phyloP scores from a whole-genome alignment of 2,113 vertebrate species.

The Lasiurus borealis region DNA sequence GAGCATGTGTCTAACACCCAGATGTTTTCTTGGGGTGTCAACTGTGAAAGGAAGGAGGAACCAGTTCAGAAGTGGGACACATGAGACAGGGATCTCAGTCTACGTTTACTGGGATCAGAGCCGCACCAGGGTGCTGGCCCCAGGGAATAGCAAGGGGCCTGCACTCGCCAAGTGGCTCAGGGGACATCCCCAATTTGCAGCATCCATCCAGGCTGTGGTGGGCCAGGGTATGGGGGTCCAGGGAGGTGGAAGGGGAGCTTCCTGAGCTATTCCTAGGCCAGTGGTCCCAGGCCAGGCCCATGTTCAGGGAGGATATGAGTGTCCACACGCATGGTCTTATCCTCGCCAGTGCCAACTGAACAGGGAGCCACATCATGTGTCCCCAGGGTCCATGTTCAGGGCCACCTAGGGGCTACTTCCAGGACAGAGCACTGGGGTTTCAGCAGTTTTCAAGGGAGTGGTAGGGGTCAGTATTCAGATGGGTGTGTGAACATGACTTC shows the following conservation, averaged over 20 bases:
- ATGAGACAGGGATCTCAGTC: background rate
- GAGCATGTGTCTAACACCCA: accelerated
- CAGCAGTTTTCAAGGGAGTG: background rate
- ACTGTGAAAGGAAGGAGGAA: background rate
- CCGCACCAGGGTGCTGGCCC: background rate
- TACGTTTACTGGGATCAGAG: background rate
- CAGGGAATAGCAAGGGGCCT: background rate
- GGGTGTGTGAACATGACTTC: background rate
- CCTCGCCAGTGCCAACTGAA: accelerated
- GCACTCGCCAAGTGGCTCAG: no score
- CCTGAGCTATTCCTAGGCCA: background rate
- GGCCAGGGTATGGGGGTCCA: accelerated
- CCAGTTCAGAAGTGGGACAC: background rate
- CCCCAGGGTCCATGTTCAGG: no score
- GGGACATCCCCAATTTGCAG: background rate
- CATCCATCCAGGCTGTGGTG: background rate
- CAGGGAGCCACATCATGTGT: background rate
- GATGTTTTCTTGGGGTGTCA: background rate
- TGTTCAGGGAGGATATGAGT: accelerated
- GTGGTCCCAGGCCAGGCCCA: background rate
- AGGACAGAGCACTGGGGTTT: background rate
- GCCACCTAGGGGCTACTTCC: background rate
- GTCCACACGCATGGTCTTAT: background rate
- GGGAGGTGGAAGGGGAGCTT: background rate
- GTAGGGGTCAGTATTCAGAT: accelerated